phyloP scores from a whole-genome alignment of 2,797 vertebrate genomes.

The Enteromius viviparus region DNA sequence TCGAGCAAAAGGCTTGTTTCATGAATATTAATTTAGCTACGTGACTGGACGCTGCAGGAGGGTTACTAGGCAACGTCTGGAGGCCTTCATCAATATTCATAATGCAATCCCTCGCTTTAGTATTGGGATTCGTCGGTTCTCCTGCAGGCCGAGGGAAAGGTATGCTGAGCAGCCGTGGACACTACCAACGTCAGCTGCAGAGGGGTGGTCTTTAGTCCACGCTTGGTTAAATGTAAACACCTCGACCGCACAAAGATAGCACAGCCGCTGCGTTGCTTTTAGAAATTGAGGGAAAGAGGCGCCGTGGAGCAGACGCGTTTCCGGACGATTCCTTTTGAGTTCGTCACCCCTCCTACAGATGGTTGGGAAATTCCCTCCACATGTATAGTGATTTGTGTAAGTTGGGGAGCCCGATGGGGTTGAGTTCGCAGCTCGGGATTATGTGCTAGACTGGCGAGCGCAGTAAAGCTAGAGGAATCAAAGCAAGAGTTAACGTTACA shows the following conservation, averaged over 20 bases:
- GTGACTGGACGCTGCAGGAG: conserved; percentile 5
- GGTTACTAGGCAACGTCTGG: conserved; percentile 32
- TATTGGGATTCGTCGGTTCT: conserved; percentile 64
- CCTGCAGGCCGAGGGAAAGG: conserved; percentile 67
- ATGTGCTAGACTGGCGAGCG: conserved; percentile 20
- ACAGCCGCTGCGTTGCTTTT: not conserved
- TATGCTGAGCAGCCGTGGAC: conserved; percentile 77
- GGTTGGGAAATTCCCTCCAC: conserved; percentile 62
- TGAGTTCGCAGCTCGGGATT: conserved; percentile 26
- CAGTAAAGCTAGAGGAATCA: not conserved
- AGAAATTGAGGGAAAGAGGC: conserved; percentile 5
- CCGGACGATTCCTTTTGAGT: conserved; percentile 1
- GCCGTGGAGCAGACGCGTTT: not conserved
- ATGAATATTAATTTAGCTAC: conserved; percentile 16
- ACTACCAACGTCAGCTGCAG: conserved; percentile 68
- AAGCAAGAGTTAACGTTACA: conserved; percentile 57
- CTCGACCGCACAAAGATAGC: not conserved
- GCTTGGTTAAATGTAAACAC: conserved; percentile 32
- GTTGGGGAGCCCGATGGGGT: conserved; percentile 54
- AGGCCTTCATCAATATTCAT: conserved; percentile 28
- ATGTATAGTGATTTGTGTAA: conserved; percentile 68
- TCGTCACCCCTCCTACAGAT: conserved; percentile 19
- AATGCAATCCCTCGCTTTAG: not conserved
- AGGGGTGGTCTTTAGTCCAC: conserved; percentile 33
- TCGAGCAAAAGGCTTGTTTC: not conserved